Conservation (phyloP, 2,113 vertebrate species). For the Myiagra hebetior region DNA sequence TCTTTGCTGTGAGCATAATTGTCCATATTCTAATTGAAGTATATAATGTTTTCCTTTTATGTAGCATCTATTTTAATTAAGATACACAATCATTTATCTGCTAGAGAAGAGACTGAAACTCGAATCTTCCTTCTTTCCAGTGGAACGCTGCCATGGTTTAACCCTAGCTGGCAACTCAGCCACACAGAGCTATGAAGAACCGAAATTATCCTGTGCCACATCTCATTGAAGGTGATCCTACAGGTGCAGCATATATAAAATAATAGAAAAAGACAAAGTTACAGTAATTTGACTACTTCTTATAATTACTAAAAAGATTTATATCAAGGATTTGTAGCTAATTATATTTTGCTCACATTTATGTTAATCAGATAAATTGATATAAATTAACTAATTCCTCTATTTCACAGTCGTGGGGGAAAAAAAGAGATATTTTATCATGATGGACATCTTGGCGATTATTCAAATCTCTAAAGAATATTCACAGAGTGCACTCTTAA, state of each 20-base stretch:
- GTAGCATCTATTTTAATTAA: background rate
- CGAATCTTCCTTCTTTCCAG: background rate
- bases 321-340: background rate
- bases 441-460: background rate
- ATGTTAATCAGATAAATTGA: background rate
- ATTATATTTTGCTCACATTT: background rate
- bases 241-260: background rate
- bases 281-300: background rate
- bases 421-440: background rate
- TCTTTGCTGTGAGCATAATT: background rate
- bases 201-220: background rate
- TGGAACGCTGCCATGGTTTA: background rate
- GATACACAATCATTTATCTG: background rate
- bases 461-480: slow-evolving; percentile 13
- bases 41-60: background rate
- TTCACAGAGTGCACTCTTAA: background rate
- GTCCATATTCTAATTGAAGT: background rate
- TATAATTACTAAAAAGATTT: background rate
- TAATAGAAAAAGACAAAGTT: background rate
- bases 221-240: background rate
- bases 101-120: background rate
- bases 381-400: background rate
- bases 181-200: background rate
- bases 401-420: background rate
- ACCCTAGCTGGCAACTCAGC: background rate